Percentiles rank a stretch among this genome's conserved stretches.
Conservation (phyloP, 2,797 vertebrate genomes). For the Erithacus rubecula region DNA sequence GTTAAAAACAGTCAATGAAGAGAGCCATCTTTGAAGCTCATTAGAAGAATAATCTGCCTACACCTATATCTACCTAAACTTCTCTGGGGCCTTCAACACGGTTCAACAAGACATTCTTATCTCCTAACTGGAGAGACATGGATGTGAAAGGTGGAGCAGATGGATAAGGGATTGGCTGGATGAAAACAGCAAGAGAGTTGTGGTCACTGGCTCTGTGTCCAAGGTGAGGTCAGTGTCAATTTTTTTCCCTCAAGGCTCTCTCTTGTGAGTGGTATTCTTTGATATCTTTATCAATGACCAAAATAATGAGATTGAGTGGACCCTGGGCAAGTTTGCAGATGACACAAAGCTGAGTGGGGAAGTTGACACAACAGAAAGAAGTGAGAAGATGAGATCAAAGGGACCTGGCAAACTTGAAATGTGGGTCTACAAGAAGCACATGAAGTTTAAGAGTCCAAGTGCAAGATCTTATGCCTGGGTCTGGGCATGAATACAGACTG, state of each 20-base stretch:
- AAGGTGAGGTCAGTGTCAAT: fast-evolving
- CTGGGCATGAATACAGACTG: fast-evolving
- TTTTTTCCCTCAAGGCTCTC: neutral
- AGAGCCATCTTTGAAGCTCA: neutral
- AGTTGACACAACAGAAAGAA: neutral
- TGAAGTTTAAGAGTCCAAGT: neutral
- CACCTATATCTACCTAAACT: neutral
- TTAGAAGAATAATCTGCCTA: neutral
- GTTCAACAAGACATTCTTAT: neutral
- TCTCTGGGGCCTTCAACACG: neutral
- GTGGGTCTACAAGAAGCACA: fast-evolving
- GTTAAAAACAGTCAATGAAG: neutral
- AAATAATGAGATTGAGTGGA: fast-evolving
- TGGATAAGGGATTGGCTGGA: neutral
- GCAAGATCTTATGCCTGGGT: neutral
- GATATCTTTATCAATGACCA: neutral
- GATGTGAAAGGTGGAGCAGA: neutral
- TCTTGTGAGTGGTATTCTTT: neutral
- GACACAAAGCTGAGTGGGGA: neutral
- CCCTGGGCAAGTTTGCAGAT: neutral
- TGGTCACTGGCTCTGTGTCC: neutral
- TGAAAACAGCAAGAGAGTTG: neutral
- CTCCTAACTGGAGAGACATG: neutral
- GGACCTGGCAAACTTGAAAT: neutral
- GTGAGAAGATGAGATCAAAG: neutral